These are phyloP conservation scores for Chaetops frenatus DNA, from an alignment of 2,113 vertebrate genomes.

Conservation along the genomic window DNA sequence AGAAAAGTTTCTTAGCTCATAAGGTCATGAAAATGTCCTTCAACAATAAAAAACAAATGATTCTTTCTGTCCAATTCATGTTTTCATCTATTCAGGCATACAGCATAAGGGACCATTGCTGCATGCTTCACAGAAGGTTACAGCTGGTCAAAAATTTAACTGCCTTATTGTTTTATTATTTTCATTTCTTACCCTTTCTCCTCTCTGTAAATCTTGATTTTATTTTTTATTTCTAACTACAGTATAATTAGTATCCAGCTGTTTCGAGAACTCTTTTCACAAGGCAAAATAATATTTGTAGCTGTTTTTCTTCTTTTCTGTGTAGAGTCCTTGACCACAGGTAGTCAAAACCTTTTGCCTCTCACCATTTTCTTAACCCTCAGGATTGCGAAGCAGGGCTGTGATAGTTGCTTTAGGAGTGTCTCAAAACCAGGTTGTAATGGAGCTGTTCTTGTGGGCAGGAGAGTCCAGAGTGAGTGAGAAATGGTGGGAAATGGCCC, in stretches of 20 bases:
- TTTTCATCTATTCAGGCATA: constrained; percentile 32
- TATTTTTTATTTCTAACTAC: neutral
- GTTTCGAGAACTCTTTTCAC: neutral
- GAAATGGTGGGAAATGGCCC: neutral
- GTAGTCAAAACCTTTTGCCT: neutral
- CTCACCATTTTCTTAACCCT: neutral
- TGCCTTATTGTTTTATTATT: neutral
- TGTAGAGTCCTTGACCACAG: neutral
- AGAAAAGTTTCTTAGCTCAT: constrained; percentile 65
- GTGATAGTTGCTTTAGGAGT: neutral
- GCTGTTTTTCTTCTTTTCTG: neutral
- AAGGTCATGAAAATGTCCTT: constrained; percentile 71
- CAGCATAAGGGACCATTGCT: neutral
- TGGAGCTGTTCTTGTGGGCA: neutral
- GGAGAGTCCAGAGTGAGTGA: neutral
- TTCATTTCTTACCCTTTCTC: neutral
- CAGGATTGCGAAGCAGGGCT: neutral
- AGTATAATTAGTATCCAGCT: neutral
- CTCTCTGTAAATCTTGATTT: neutral
- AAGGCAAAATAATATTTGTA: neutral
- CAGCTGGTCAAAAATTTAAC: neutral
- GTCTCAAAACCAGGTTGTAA: neutral
- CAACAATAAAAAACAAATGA: constrained; percentile 65
- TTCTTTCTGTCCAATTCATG: constrained; percentile 61
- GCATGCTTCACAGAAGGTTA: neutral